These are phyloP conservation scores for Ctenopoma multispine DNA, from an alignment of 2,797 vertebrate species.

Conservation along the genomic window DNA sequence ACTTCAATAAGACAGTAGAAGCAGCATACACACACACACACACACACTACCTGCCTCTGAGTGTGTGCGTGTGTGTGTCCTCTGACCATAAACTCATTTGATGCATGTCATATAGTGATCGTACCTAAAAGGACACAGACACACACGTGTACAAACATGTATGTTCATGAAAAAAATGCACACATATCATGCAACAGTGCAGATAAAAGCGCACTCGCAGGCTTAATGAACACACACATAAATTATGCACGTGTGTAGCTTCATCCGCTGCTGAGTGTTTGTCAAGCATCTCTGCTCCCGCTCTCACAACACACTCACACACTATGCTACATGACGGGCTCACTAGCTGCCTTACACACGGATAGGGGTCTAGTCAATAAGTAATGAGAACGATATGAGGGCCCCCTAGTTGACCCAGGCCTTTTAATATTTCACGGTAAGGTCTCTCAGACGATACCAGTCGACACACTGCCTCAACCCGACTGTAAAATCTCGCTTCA, in stretches of 20 bases:
- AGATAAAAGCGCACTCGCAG: constrained; percentile 16
- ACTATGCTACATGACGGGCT: constrained; percentile 27
- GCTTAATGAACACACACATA: background rate
- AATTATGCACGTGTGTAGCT: background rate
- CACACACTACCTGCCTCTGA: constrained; percentile 22
- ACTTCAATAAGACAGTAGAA: constrained; percentile 69
- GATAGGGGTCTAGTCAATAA: constrained; percentile 67
- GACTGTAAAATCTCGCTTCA: constrained; percentile 62
- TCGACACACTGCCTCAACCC: constrained; percentile 40
- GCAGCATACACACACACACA: constrained; percentile 16
- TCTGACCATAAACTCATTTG: constrained; percentile 26
- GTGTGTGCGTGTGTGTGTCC: constrained; percentile 26
- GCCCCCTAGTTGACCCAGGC: constrained; percentile 63
- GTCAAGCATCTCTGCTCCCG: constrained; percentile 17
- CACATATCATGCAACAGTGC: constrained; percentile 3
- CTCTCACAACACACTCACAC: constrained; percentile 26
- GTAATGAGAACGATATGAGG: constrained; percentile 66
- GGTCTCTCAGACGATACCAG: constrained; percentile 52
- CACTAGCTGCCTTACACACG: constrained; percentile 60
- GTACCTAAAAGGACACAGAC: constrained; percentile 25
- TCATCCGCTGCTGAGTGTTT: constrained; percentile 6
- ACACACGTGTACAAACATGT: constrained; percentile 15
- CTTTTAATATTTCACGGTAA: constrained; percentile 77
- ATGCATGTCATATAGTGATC: constrained; percentile 23
- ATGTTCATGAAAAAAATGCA: constrained; percentile 31